phyloP scores from a whole-genome alignment of 37 sponge, comb jelly and placozoan genomes.

The Sycon ciliatum region DNA sequence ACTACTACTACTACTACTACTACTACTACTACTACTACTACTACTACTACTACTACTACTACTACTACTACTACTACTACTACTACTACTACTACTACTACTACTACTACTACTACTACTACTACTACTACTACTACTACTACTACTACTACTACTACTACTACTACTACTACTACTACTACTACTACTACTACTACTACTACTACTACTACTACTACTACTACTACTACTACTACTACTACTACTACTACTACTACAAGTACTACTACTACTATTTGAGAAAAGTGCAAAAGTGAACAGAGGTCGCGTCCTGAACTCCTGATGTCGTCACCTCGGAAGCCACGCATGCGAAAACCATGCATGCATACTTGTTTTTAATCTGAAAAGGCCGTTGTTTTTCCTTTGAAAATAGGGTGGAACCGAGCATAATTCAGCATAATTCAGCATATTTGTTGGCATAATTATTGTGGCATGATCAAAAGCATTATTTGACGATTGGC shows the following conservation, averaged over 20 bases:
- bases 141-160: constrained; percentile 9
- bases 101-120: constrained; percentile 9
- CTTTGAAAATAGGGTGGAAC: too few relatives aligned
- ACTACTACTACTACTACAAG: constrained; percentile 9
- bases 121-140: constrained; percentile 9
- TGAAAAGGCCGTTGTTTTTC: too few relatives aligned
- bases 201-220: constrained; percentile 9
- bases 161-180: constrained; percentile 9
- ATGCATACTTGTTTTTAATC: too few relatives aligned
- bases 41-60: constrained; percentile 9
- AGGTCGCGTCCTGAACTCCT: too few relatives aligned
- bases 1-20: constrained; percentile 9
- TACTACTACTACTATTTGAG: too few relatives aligned
- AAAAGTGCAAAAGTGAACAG: too few relatives aligned
- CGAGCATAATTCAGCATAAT: too few relatives aligned
- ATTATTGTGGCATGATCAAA: too few relatives aligned
- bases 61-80: constrained; percentile 9
- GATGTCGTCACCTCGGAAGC: too few relatives aligned
- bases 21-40: constrained; percentile 9
- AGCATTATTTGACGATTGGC: too few relatives aligned
- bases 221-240: constrained; percentile 9
- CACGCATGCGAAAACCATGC: too few relatives aligned
- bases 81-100: constrained; percentile 9
- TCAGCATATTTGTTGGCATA: too few relatives aligned
- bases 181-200: constrained; percentile 9